Conservation (phyloP, 2,113 vertebrate species). For the Steatornis caripensis region DNA sequence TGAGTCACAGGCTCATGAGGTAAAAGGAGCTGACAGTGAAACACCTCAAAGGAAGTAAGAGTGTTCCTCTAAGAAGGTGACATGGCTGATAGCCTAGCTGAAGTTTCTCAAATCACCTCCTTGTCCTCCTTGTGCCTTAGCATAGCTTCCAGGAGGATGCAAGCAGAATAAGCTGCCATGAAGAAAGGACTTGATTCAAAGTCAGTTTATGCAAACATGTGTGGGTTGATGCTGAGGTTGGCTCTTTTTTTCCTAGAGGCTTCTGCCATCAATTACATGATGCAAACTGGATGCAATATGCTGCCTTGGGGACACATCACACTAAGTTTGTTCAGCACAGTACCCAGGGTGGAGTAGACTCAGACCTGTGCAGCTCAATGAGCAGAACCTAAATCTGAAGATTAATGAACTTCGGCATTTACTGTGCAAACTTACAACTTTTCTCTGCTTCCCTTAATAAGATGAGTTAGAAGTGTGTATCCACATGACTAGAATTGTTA, state of each 20-base stretch:
- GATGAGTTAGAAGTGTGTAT: neutral
- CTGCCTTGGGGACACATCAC: neutral
- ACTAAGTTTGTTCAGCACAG: neutral
- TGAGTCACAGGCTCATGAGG: too few relatives aligned
- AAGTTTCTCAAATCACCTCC: neutral
- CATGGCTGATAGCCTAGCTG: too few relatives aligned
- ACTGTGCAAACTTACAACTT: neutral
- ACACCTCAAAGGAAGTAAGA: too few relatives aligned
- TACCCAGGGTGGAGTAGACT: neutral
- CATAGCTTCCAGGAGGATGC: neutral
- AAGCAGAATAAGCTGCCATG: neutral
- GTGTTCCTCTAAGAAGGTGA: too few relatives aligned
- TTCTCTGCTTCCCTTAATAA: neutral
- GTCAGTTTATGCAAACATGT: neutral
- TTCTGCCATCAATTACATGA: neutral
- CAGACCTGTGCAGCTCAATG: fast-evolving
- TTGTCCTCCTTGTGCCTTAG: neutral
- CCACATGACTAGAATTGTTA: neutral
- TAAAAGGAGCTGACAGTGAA: too few relatives aligned
- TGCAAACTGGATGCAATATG: neutral
- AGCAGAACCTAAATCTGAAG: neutral
- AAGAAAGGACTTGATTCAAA: neutral
- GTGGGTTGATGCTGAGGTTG: neutral
- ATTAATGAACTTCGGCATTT: neutral
- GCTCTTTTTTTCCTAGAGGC: neutral